Evolutionary conservation across 1,140 invertebrate species (phyloP).

Genomic region (Apis cerana): DNA sequence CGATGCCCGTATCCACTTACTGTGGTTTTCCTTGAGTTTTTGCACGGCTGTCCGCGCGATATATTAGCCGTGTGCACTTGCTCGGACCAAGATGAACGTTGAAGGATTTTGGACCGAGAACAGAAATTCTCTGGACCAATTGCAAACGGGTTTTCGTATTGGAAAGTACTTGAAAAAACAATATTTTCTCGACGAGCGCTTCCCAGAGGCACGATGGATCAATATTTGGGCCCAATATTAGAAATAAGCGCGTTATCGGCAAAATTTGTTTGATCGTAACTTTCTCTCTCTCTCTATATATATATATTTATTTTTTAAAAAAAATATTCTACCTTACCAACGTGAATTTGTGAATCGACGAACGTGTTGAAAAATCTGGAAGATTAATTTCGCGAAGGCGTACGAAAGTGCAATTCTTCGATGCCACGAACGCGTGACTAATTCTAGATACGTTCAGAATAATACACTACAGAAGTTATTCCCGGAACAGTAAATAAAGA

Average conservation of each 20-base stretch:
- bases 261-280: no score
- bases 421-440: neutral
- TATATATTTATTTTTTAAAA: no score
- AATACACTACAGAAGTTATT: neutral
- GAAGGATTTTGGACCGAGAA: neutral
- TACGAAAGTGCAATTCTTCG: constrained; percentile 23
- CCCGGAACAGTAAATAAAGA: constrained; percentile 13
- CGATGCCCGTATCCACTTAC: constrained; percentile 61
- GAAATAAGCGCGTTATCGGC: no score
- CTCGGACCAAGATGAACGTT: neutral
- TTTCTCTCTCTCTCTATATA: no score
- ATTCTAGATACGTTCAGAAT: neutral
- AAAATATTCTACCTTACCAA: no score
- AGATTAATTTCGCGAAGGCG: neutral
- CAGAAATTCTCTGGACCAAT: neutral
- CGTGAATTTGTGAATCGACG: no score
- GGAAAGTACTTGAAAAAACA: neutral
- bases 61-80: constrained; percentile 22
- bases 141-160: neutral
- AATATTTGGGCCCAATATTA: no score
- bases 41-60: constrained; percentile 12
- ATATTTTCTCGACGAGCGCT: neutral
- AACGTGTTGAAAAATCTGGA: neutral
- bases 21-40: constrained; percentile 71
- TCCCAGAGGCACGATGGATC: no score